Evolutionary conservation across 2,888 invertebrate species (phyloP), one percentile per base, ranked within the genome.

Genomic region (Elmis aenea): DNA sequence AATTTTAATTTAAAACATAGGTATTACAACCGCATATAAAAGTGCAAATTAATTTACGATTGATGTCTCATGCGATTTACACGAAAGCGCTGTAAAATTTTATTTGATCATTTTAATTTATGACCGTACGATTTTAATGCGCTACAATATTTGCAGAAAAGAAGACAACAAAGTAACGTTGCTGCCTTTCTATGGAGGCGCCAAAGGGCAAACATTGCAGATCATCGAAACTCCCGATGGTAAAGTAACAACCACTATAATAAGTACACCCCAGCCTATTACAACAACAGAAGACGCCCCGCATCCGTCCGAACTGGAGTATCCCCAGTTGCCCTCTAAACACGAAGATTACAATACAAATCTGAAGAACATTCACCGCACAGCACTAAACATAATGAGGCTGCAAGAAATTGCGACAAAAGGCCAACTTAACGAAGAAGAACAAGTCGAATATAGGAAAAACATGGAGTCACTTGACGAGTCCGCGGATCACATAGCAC

Each of bases 151-250:
- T 18, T 18, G 5, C 18, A 18, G 18, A 8, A 18, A 18, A 11
- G 26, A 6, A 26, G 11, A 11, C 46, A 15, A 21, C 36, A 64
- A 58, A 55, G 50, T 67, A 24, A 62, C 62, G 1, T 38, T 62
- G 33, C 57, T 82, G 22, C 79, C 83, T 8, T 85, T 79, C 63
- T 85, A 85, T 56, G 85, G 85, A 1, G 84, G 83, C 15, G 79
- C 75, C 2, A 79, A 77, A 55, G 85, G 85, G 1, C 81, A 83
- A 62, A 75, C 78, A 33, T 64, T 83, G 51, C 75, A 75, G 72
- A 69, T 80, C 31, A 72, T 69, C 30, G 74, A 73, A 63, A 70
- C 72, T 32, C 64, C 66, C 3, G 66, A 72, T 48, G 79, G 79
- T 10, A 62, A 66, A 14, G 45, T 64, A 1, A 51, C 52, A 3